Base-by-base conservation (phyloP, 2,113 vertebrate species). In the Erinaceus europaeus region DNA sequence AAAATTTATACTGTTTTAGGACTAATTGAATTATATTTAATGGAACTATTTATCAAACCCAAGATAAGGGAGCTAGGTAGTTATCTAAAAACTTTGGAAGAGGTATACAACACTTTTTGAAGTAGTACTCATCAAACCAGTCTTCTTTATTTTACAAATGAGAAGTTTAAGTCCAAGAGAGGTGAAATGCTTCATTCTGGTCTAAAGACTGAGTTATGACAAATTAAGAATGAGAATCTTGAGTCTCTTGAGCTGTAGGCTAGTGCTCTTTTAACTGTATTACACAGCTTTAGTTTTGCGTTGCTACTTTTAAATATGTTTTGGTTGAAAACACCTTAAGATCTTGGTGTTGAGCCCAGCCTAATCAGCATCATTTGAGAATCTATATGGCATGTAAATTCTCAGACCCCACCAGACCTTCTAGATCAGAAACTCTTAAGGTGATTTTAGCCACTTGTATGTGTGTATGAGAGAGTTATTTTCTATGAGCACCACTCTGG, bases 161-260 rank as follows among this genome's bases (percentile, higher is more conserved):
- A 75, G 46, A 89, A 64, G 5, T 42, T 73, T 89, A n/a, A 86
- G 55, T 38, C 46, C 52, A 86, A 64, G 69, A 68, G 36, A 68
- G 32, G 27, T 74, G 21, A 67, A 53, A 17, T 78, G 40, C 36
- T 91, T 76, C 18, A 32, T 74, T 32, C 44, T 57, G 62, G 48
- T 88, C 48, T 44, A 68, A 27, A 55, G n/a, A 67, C 46, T 79
- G 38, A 76, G 62, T 59, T 32, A 77, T 72, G 64, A 71, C 42
- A 75, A 40, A 74, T 84, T 79, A 68, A 81, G 62, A 74, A 57
- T 27, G 40, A 77, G 72, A 82, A 57, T 79, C 46, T 52, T 69
- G 88, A 80, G 29, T 65, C 50, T 62, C 48, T 75, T 32, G 27
- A 84, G 48, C 73, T 79, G 13, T 80, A 50, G 38, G 57, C 34